Conservation (phyloP, 1,140 invertebrate genomes). For the Caenorhabditis brenneri region DNA sequence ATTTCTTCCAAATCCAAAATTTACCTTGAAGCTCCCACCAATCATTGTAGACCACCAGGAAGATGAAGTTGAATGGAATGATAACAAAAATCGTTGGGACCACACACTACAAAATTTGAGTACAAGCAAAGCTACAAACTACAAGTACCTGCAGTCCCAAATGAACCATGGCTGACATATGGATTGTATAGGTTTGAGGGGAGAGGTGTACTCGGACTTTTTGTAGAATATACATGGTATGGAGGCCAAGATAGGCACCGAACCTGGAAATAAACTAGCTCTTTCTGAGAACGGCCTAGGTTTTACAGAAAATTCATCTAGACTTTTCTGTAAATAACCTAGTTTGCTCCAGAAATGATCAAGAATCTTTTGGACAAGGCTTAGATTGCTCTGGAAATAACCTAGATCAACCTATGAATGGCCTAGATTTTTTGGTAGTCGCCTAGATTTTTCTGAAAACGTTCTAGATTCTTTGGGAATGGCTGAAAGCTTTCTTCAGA, state of each 20-base stretch:
- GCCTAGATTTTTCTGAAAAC: no score
- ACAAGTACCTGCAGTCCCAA: neutral
- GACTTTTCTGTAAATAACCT: no score
- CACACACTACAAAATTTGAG: neutral
- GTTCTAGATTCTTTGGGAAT: no score
- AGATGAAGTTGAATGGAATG: neutral
- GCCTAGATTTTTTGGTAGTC: no score
- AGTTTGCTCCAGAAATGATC: no score
- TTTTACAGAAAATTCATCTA: no score
- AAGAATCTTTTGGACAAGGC: no score
- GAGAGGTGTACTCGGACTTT: neutral
- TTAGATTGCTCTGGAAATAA: no score
- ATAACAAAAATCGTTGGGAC: neutral
- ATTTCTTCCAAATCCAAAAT: no score
- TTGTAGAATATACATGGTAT: conserved; percentile 1
- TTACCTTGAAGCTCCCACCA: neutral
- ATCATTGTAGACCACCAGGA: neutral
- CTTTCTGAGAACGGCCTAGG: no score
- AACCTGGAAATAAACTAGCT: neutral
- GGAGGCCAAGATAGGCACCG: neutral
- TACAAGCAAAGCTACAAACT: neutral
- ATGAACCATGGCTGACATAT: neutral
- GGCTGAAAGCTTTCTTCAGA: no score
- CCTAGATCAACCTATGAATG: no score
- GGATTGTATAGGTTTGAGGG: neutral